Evolutionary conservation across 1,140 invertebrate genomes (phyloP), one percentile per base, ranked within the genome.

Genomic region (Meloidogyne floridensis): DNA sequence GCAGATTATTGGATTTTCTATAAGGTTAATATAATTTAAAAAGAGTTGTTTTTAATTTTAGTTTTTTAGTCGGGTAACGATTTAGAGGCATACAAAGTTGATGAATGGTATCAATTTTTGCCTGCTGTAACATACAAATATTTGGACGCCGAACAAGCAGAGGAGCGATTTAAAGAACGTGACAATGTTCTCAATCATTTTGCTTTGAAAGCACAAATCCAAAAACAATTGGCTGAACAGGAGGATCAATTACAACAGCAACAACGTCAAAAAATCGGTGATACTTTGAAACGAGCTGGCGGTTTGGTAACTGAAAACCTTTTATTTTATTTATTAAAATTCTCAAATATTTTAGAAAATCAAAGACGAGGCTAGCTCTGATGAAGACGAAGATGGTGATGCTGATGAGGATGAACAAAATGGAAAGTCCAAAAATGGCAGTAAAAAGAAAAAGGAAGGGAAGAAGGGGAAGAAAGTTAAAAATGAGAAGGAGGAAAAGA

Each of bases 1-100:
- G 85, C 89, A 6, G 88, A 89, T 54, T 89, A 90, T 75, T 89
- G 88, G 88, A 76, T 90, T 42, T 89, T 89, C 72, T 59, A 88
- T 51, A 89, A 90, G 82, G 85, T 84, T n/a, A 74, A 20, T 32
- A n/a, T 11, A 47, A 18, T n/a, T 18, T 7, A 4, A 77, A 32
- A 51, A 54, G 20, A 56, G 4, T 47, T 59, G 47, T 9, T 51
- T 15, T 59, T 51, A 2, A 43, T 53, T 3, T 65, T 32, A 11
- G 10, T 65, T 10, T 82, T 86, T 59, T 43, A 86, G 85, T 53
- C 70, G 2, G 88, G 85, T 5, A 81, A 84, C 43, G 85, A 86
- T 72, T 90, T 89, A 32, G 77, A 87, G 15, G 88, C 88, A 3
- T 78, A 88, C 71, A 90, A 90, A 81, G 83, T 88, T 51, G 83